Evolutionary conservation across 2,888 invertebrate genomes (phyloP).

Genomic region (Scaptomyza reducta): DNA sequence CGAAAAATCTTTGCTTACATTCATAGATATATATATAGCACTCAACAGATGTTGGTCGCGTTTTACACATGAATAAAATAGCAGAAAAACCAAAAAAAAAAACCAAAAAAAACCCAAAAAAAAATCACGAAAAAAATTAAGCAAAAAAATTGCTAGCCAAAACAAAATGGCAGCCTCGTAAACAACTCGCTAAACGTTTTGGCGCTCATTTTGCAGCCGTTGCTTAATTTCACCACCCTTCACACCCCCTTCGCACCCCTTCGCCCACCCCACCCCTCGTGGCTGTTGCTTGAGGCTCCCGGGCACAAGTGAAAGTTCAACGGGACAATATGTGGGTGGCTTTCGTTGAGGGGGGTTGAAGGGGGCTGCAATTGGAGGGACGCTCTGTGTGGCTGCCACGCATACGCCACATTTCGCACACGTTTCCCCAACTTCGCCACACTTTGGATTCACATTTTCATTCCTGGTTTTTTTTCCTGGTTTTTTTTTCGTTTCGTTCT

Average conservation of each 20-base stretch:
- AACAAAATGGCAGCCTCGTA: slow-evolving; percentile 68
- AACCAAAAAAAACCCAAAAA: slow-evolving; percentile 2
- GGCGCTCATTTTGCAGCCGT: slow-evolving; percentile 75
- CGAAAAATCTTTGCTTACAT: slow-evolving; percentile 26
- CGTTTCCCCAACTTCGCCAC: slow-evolving; percentile 28
- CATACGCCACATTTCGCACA: slow-evolving; percentile 66
- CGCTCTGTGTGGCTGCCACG: slow-evolving; percentile 53
- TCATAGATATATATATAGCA: slow-evolving; percentile 29
- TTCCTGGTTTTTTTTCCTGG: slow-evolving; percentile 27
- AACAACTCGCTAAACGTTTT: slow-evolving; percentile 77
- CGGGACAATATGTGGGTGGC: slow-evolving; percentile 57
- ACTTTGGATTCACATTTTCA: slow-evolving; percentile 39
- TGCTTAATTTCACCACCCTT: slow-evolving; percentile 75
- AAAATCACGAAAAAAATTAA: background rate
- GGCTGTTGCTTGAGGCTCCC: slow-evolving; percentile 49
- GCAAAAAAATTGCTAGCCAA: slow-evolving; percentile 12
- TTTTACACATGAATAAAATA: slow-evolving; percentile 38
- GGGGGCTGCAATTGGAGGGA: background rate
- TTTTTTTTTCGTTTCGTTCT: slow-evolving; percentile 20
- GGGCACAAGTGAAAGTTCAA: slow-evolving; percentile 70
- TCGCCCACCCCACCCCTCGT: no score
- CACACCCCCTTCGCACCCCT: background rate
- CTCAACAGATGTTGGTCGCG: slow-evolving; percentile 59
- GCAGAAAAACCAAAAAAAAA: slow-evolving; percentile 14
- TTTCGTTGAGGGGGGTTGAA: no score